A percentile compares a stretch with the other conserved stretches of the same genome.
phyloP scores from a whole-genome alignment of 2,113 vertebrate genomes.

The Cathartes aura region DNA sequence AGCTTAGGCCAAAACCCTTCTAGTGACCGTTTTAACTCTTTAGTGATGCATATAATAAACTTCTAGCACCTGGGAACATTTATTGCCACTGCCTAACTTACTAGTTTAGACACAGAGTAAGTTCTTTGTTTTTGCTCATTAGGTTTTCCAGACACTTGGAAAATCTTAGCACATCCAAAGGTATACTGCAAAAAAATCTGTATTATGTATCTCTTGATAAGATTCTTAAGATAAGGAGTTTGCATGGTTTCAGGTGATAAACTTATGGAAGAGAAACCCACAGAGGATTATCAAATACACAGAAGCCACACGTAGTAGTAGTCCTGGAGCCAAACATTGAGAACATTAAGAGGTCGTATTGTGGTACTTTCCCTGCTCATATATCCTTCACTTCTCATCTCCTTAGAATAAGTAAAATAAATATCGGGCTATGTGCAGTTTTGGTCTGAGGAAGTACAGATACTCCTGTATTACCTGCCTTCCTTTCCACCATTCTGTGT shows the following conservation, averaged over 20 bases:
- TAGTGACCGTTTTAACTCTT: background rate
- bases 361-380: background rate
- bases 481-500: background rate
- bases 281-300: background rate
- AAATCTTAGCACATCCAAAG: background rate
- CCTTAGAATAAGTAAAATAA: background rate
- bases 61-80: background rate
- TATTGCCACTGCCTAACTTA: background rate
- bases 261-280: background rate
- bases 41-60: background rate
- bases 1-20: background rate
- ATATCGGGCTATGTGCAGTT: background rate
- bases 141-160: background rate
- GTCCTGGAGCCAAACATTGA: background rate
- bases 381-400: background rate
- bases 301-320: background rate
- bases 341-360: background rate
- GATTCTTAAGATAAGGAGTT: background rate
- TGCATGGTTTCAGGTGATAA: background rate
- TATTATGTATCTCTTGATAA: fast-evolving
- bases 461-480: background rate
- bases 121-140: background rate
- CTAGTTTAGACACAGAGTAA: background rate
- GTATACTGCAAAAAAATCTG: background rate
- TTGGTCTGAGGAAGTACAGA: background rate